These are phyloP conservation scores for Borostomias antarcticus DNA, from an alignment of 2,797 vertebrate genomes.

Conservation along the genomic window DNA sequence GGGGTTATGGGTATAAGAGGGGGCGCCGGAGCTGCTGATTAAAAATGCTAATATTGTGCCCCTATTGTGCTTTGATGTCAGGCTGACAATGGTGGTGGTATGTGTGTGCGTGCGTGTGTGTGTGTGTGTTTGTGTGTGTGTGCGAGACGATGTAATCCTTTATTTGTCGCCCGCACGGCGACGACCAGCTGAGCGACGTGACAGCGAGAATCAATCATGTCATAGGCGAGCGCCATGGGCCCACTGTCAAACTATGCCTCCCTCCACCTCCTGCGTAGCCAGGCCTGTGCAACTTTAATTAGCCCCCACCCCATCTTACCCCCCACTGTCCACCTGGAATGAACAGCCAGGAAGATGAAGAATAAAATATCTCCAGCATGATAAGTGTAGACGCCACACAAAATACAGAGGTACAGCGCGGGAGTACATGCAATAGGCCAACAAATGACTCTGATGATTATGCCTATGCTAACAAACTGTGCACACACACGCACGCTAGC, in stretches of 20 bases:
- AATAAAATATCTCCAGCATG: constrained; percentile 37
- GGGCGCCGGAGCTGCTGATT: constrained; percentile 79
- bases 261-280: constrained; percentile 57
- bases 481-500: constrained; percentile 1
- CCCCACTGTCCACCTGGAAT: constrained; percentile 61
- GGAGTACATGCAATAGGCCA: constrained; percentile 27
- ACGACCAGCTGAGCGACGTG: constrained; percentile 89
- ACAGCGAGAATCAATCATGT: constrained; percentile 94
- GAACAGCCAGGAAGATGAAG: constrained; percentile 45
- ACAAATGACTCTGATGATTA: constrained; percentile 16
- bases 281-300: constrained; percentile 86
- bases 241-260: constrained; percentile 61
- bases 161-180: constrained; percentile 87
- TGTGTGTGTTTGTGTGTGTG: constrained; percentile 43
- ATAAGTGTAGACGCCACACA: constrained; percentile 30
- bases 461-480: not conserved
- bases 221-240: constrained; percentile 73
- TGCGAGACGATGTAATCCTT: constrained; percentile 87
- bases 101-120: constrained; percentile 57
- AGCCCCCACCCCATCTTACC: too few species aligned
- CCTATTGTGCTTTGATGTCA: constrained; percentile 89
- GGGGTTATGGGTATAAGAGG: constrained; percentile 38
- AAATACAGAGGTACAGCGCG: too few species aligned
- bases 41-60: constrained; percentile 87
- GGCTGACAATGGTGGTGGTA: constrained; percentile 80